Evolutionary conservation across 2,113 vertebrate species (phyloP).

Genomic region (Egretta garzetta): DNA sequence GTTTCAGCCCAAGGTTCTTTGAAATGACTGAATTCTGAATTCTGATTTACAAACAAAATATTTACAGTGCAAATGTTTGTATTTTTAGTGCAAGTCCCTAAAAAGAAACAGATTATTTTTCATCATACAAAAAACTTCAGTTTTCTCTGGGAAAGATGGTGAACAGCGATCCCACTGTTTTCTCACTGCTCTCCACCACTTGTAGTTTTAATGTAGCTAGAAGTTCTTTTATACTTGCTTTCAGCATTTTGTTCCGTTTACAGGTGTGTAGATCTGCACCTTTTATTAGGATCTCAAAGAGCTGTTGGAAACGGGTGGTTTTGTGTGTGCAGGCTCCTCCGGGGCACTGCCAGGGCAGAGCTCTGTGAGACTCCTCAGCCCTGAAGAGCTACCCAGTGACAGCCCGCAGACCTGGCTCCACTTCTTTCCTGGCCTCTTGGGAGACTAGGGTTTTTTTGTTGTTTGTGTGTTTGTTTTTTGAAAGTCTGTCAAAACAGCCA

Average conservation of each 20-base stretch:
- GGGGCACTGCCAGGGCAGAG: not conserved
- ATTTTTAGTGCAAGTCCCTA: not conserved
- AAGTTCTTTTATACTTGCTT: not conserved
- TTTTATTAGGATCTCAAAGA: not conserved
- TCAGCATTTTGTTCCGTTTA: not conserved
- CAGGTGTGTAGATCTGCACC: not conserved
- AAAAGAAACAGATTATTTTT: not conserved
- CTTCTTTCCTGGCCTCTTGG: not conserved
- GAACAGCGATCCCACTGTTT: not conserved
- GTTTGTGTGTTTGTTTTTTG: not conserved
- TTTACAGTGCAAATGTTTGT: not conserved
- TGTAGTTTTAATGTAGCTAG: not conserved
- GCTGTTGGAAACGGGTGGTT: not conserved
- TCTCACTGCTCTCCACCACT: not conserved
- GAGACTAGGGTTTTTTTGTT: not conserved
- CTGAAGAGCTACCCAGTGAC: not conserved
- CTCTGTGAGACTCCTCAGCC: not conserved
- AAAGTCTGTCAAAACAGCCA: not conserved
- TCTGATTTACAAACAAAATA: not conserved
- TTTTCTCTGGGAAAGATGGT: not conserved
- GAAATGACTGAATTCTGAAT: not conserved
- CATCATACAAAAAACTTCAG: not conserved
- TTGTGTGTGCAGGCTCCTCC: fast-evolving
- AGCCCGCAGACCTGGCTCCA: not conserved
- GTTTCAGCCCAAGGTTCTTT: not conserved